Percentiles rank a stretch among this genome's conserved stretches.
phyloP scores from a whole-genome alignment of 2,797 vertebrate species.

The Notolepis coatsorum region DNA sequence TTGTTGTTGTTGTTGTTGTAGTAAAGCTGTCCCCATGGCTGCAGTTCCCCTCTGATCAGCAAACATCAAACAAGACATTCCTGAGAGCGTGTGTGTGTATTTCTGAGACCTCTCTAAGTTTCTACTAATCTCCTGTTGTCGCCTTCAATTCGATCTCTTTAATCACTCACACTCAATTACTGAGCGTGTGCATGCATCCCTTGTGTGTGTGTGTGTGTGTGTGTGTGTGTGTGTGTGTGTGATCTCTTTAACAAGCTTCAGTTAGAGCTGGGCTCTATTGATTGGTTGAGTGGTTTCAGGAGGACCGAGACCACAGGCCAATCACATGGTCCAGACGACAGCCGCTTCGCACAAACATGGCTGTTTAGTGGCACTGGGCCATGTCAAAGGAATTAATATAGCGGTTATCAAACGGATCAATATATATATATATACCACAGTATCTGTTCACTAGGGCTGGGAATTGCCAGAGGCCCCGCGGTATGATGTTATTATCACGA shows the following conservation, averaged over 20 bases:
- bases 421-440: too few relatives aligned
- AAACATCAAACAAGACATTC: background rate
- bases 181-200: background rate
- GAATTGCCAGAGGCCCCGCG: too few relatives aligned
- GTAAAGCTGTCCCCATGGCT: background rate
- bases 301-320: conserved; percentile 43
- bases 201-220: conserved; percentile 17
- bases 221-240: conserved; percentile 17
- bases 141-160: conserved; percentile 34
- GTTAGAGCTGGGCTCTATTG: conserved; percentile 56
- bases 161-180: conserved; percentile 34
- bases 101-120: conserved; percentile 44
- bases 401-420: too few relatives aligned
- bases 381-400: background rate
- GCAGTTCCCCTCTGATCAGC: conserved; percentile 7
- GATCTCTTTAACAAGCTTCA: conserved; percentile 40
- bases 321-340: too few relatives aligned
- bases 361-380: too few relatives aligned
- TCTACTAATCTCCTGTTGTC: conserved; percentile 53
- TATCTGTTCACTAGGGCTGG: too few relatives aligned
- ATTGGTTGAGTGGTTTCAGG: conserved; percentile 32
- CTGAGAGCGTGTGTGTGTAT: background rate
- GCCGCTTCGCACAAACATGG: too few relatives aligned
- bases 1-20: background rate
- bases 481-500: too few relatives aligned